phyloP scores from a whole-genome alignment of 1,140 invertebrate species.

The Himalopsyche phryganea region DNA sequence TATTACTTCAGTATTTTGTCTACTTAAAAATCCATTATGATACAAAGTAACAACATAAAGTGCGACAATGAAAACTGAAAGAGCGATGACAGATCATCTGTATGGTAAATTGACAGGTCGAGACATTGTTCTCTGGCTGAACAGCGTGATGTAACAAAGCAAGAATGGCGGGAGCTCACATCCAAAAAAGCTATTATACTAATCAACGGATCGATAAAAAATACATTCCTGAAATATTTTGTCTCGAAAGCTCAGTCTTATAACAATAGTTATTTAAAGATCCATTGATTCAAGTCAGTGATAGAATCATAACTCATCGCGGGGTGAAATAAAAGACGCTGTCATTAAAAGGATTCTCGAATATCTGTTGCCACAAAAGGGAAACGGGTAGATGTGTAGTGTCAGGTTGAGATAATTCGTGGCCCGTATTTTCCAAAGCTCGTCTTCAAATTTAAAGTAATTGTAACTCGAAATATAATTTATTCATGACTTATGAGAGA shows the following conservation, averaged over 20 bases:
- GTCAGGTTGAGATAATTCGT: slow-evolving; percentile 1
- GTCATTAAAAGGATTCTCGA: slow-evolving; percentile 28
- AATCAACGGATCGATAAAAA: slow-evolving; percentile 28
- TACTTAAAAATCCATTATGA: too few species aligned
- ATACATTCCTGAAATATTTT: slow-evolving; percentile 25
- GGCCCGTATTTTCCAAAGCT: neutral
- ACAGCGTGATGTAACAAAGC: slow-evolving; percentile 11
- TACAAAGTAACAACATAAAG: too few species aligned
- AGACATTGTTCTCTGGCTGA: neutral
- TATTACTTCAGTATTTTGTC: too few species aligned
- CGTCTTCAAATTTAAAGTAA: too few species aligned
- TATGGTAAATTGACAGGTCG: too few species aligned
- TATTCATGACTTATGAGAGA: too few species aligned
- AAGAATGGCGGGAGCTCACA: slow-evolving; percentile 1
- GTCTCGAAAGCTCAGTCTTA: slow-evolving; percentile 2
- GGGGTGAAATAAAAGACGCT: slow-evolving; percentile 22
- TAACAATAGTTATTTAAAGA: slow-evolving; percentile 34
- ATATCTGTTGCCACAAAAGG: slow-evolving; percentile 16
- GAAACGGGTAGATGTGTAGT: slow-evolving; percentile 11
- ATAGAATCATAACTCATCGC: slow-evolving; percentile 23
- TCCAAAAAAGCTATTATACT: slow-evolving; percentile 28
- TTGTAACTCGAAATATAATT: too few species aligned
- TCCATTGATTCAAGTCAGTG: slow-evolving; percentile 27
- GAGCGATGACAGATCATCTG: too few species aligned
- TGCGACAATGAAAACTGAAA: too few species aligned